Base-by-base conservation (phyloP, 2,797 vertebrate species). In the Myripristis jacobus region DNA sequence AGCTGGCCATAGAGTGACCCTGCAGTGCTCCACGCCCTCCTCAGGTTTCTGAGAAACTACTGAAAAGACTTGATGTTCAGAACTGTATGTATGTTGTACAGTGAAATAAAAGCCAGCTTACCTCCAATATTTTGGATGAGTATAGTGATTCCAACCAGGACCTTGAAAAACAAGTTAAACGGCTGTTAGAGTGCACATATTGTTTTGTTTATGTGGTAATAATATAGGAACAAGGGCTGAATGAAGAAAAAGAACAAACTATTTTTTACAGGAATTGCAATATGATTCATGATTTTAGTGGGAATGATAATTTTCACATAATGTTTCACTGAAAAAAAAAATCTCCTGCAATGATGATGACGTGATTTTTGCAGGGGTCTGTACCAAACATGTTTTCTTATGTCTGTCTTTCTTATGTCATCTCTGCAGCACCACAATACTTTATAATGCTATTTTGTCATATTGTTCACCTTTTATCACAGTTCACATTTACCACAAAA, bases 41-140 rank as follows among this genome's bases (percentile, higher is more conserved):
- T 66, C 16, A 56, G 11, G 55, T 70, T 72, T 73, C 41, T 38
- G 73, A 61, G 25, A 31, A 48, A 57, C 19, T n/a, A 46, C 31
- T 79, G 81, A 73, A 82, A 77, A 69, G 31, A 3, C 19, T 87
- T 75, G 43, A 74, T 76, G 71, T 80, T 70, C 70, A 80, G 66
- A 34, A 74, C 75, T 75, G 53, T 56, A 43, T 65, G 74, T n/a
- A 48, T 13, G 70, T 29, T 68, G 77, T 52, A 29, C 4, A 54
- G 43, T 59, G 27, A 80, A 72, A 67, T 1, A 0, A 16, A 44
- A 67, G 71, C 38, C 9, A 56, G 79, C 96, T 96, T 95, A 98
- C 98, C 97, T 80, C 97, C 97, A 59, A 97, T 93, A 84, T 98
- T 98, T 93, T 99, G 97, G 88, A 97, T 94, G 61, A 98, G 83